A percentile compares a stretch with the other conserved stretches of the same genome.
phyloP scores from a whole-genome alignment of 2,888 invertebrate genomes.

The Rhopalosiphum nymphaeae region DNA sequence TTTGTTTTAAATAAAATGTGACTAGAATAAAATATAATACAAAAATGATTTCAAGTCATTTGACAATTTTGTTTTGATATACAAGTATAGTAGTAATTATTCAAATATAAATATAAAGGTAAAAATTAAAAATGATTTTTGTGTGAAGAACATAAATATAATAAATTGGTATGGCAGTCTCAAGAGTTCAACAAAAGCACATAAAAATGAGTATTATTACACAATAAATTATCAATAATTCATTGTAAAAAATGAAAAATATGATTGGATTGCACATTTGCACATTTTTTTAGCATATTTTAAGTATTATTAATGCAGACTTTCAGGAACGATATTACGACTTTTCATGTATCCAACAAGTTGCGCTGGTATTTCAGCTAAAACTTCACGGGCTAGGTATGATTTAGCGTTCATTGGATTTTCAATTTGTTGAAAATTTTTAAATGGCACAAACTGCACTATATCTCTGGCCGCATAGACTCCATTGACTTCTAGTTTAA shows the following conservation, averaged over 20 bases:
- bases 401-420: slow-evolving; percentile 67
- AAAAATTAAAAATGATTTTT: neutral
- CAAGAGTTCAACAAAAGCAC: slow-evolving; percentile 48
- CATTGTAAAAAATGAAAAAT: slow-evolving; percentile 10
- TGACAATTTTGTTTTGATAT: neutral
- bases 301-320: slow-evolving; percentile 36
- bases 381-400: slow-evolving; percentile 73
- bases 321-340: slow-evolving; percentile 68
- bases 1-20: slow-evolving; percentile 1
- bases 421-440: slow-evolving; percentile 69
- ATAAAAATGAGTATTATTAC: neutral
- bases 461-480: slow-evolving; percentile 74
- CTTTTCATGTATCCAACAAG: slow-evolving; percentile 72
- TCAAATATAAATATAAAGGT: neutral
- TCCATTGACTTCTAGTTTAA: slow-evolving; percentile 70
- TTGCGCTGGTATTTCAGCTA: slow-evolving; percentile 74
- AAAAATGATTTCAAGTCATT: neutral
- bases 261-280: neutral
- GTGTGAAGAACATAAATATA: slow-evolving; percentile 3
- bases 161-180: slow-evolving; percentile 47
- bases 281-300: neutral
- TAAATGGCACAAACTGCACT: slow-evolving; percentile 73
- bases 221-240: slow-evolving; percentile 2
- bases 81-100: neutral
- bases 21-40: slow-evolving; percentile 9